These are phyloP conservation scores for Chelonus insularis DNA, from an alignment of 1,140 invertebrate genomes.

Conservation along the genomic window DNA sequence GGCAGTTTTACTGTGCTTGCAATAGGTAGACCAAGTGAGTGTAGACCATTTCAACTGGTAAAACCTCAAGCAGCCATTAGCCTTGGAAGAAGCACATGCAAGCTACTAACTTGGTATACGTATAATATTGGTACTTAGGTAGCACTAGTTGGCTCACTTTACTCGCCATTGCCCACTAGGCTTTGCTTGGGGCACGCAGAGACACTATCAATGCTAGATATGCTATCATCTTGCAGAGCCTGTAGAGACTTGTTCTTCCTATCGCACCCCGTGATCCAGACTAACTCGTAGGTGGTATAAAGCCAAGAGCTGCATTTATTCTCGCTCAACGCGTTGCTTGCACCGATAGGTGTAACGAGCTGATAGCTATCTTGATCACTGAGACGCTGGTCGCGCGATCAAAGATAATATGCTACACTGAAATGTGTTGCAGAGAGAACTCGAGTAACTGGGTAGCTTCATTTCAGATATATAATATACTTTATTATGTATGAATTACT, in stretches of 20 bases:
- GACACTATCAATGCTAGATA: slow-evolving; percentile 43
- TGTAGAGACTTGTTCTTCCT: slow-evolving; percentile 25
- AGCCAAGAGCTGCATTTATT: neutral
- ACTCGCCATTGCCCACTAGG: too few species aligned
- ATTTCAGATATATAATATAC: too few species aligned
- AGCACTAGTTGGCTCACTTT: too few species aligned
- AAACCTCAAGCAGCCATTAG: slow-evolving; percentile 34
- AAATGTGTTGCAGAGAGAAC: neutral
- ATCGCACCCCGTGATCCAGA: slow-evolving; percentile 41
- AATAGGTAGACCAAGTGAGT: slow-evolving; percentile 33
- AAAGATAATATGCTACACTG: neutral
- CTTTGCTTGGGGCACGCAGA: slow-evolving; percentile 31
- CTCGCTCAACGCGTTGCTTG: neutral
- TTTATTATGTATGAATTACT: too few species aligned
- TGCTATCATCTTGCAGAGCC: slow-evolving; percentile 12
- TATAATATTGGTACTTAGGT: neutral
- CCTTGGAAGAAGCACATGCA: neutral
- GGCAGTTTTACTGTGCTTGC: neutral
- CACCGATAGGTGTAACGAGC: slow-evolving; percentile 42
- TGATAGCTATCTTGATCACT: slow-evolving; percentile 51
- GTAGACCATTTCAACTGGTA: slow-evolving; percentile 30
- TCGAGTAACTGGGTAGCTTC: neutral
- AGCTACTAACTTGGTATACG: too few species aligned
- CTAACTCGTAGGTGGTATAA: slow-evolving; percentile 35
- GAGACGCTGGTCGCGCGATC: slow-evolving; percentile 21